A percentile compares a stretch with the other conserved stretches of the same genome.
Evolutionary conservation across 2,888 invertebrate genomes (phyloP).

Genomic region (Quadriops clusia): DNA sequence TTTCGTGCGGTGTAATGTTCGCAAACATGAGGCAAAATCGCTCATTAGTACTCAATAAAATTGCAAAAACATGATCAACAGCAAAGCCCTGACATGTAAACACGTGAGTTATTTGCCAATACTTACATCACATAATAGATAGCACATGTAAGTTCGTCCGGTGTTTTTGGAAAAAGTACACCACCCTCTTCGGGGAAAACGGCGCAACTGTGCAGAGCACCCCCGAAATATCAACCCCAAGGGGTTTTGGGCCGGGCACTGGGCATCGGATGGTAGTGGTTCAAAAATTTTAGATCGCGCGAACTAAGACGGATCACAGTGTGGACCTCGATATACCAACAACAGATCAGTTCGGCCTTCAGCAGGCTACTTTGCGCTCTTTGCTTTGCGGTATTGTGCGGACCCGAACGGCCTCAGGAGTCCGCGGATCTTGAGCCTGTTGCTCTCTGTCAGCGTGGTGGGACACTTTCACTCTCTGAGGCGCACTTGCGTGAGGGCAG

Average conservation of each 20-base stretch:
- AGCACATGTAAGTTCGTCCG: constrained; percentile 18
- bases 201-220: constrained; percentile 12
- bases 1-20: too few relatives aligned
- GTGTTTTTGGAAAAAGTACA: constrained; percentile 17
- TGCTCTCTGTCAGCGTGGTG: constrained; percentile 19
- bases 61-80: constrained; percentile 17
- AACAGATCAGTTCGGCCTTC: constrained; percentile 18
- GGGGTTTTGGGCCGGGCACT: constrained; percentile 15
- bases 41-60: too few relatives aligned
- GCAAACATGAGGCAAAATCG: too few relatives aligned
- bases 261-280: constrained; percentile 15
- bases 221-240: constrained; percentile 20
- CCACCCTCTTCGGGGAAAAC: constrained; percentile 17
- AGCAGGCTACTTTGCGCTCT: too few relatives aligned
- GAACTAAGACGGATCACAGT: constrained; percentile 14
- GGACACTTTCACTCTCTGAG: constrained; percentile 4
- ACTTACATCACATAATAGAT: constrained; percentile 22
- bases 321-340: constrained; percentile 20
- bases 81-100: constrained; percentile 21
- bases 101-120: constrained; percentile 22
- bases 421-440: constrained; percentile 19
- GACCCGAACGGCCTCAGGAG: constrained; percentile 7
- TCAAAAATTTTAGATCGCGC: constrained; percentile 16
- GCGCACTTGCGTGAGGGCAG: too few relatives aligned
- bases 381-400: constrained; percentile 8